Evolutionary conservation across 2,888 invertebrate genomes (phyloP).

Genomic region (Notodonta dromedarius): DNA sequence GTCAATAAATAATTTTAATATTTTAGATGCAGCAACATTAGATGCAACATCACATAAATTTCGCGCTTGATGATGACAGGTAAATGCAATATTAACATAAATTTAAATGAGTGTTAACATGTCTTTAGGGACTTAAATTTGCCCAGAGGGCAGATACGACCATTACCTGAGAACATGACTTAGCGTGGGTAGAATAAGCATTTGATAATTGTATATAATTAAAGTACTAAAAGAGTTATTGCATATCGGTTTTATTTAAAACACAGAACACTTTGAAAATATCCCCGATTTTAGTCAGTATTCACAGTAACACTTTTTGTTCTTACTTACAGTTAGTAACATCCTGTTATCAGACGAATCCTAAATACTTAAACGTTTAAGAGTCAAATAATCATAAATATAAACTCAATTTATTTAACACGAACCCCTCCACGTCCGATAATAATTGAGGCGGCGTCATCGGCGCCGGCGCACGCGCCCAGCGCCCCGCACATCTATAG

Average conservation of each 20-base stretch:
- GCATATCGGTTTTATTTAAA: no score
- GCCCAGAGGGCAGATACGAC: no score
- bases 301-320: no score
- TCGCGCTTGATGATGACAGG: not conserved
- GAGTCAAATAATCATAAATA: not conserved
- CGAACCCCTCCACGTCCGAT: slow-evolving; percentile 6
- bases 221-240: no score
- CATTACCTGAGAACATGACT: no score
- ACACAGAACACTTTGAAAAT: no score
- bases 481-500: not conserved
- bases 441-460: not conserved
- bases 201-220: no score
- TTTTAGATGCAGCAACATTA: slow-evolving; percentile 1
- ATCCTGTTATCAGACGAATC: no score
- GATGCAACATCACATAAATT: not conserved
- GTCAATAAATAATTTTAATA: slow-evolving; percentile 6
- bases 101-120: not conserved
- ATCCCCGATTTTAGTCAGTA: no score
- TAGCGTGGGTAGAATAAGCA: no score
- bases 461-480: slow-evolving; percentile 17
- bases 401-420: slow-evolving; percentile 8
- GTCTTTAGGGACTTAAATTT: not conserved
- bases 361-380: no score
- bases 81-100: not conserved
- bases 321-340: no score